Evolutionary conservation across 2,888 invertebrate species (phyloP), one percentile per base, ranked within the genome.

Genomic region (Meiosimyza platycephala): DNA sequence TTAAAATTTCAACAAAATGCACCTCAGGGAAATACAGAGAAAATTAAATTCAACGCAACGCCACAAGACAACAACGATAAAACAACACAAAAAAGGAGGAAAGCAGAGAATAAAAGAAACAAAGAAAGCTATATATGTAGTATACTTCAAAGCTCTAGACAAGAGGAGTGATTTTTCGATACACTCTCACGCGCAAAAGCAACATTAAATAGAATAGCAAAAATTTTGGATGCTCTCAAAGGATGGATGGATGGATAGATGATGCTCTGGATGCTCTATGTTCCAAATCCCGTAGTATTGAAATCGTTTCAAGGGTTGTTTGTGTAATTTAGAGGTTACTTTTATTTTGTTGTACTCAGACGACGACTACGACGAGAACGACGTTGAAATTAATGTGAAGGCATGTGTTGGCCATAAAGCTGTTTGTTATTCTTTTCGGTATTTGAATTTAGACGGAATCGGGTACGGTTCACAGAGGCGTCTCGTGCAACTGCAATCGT

Each of bases 1-100:
- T 84, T 84, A 84, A 84, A 84, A 83, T 84, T 84, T 83, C 79
- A 80, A 82, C 73, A 81, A 83, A 84, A 84, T 84, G 84, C 84
- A 84, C 84, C 83, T 82, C 80, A 82, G 84, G 84, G 84, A 84
- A 84, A 84, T 84, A 81, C 84, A 84, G 72, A 52, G 33, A 70
- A 69, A 69, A 66, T 16, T 59, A 57, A 68, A 60, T 60, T 60
- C 40, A 40, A 40, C 40, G 40, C 40, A 40, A 40, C 40, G 9
- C 9, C 9, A 2, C 40, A 40, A 7, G 6, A 28, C 11, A 16
- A 12, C 57, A 57, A 9, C 18, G 6, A 16, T 12, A 16, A 28
- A 57, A 28, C 28, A 57, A n/a, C n/a, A 22, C 22, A 12, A 15
- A 57, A 28, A 28, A 28, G 12, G 22, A 22, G 22, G 6, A 16